Conservation (phyloP, 2,888 invertebrate genomes). For the Perithous albicinctus region DNA sequence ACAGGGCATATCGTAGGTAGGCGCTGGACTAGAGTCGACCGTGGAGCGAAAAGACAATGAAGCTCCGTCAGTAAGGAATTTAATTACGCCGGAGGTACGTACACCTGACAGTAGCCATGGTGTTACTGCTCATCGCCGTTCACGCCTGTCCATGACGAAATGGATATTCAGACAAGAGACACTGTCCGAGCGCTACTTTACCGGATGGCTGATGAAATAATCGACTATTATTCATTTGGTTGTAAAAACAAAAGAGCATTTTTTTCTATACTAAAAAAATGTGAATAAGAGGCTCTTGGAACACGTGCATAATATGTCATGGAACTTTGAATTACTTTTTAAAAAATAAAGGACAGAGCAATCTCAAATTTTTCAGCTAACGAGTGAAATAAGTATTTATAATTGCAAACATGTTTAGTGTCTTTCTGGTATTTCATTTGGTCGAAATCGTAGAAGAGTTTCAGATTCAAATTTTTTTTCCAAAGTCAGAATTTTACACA, state of each 20-base stretch:
- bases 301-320: neutral
- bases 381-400: too few relatives aligned
- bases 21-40: neutral
- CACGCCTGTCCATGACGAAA: neutral
- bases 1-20: constrained; percentile 34
- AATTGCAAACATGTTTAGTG: too few relatives aligned
- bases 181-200: neutral
- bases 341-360: too few relatives aligned
- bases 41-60: constrained; percentile 42
- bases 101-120: constrained; percentile 1
- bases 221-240: neutral
- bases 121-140: neutral
- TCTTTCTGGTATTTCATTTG: too few relatives aligned
- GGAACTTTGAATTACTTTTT: too few relatives aligned
- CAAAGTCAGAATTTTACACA: too few relatives aligned
- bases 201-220: constrained; percentile 1
- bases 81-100: constrained; percentile 50
- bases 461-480: too few relatives aligned
- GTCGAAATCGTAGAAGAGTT: too few relatives aligned
- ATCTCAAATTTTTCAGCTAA: too few relatives aligned
- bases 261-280: neutral
- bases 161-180: constrained; percentile 18
- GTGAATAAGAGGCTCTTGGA: neutral
- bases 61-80: constrained; percentile 48
- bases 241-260: neutral